Evolutionary conservation across 2,888 invertebrate genomes (phyloP).

Genomic region (Athrips mouffetella): DNA sequence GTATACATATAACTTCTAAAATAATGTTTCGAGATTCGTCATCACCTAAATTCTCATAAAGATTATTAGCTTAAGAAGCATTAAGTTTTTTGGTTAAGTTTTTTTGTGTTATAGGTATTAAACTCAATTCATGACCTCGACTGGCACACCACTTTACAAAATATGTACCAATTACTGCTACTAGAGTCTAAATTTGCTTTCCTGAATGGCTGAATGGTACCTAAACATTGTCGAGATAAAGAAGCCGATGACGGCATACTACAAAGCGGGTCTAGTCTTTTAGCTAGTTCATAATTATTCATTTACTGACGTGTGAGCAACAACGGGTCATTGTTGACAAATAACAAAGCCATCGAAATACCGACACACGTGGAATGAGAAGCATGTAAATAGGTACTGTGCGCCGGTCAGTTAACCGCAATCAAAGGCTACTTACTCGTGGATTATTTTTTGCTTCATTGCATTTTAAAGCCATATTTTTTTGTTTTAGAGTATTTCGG

Average conservation of each 20-base stretch:
- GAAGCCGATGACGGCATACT: constrained; percentile 36
- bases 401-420: constrained; percentile 24
- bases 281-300: constrained; percentile 45
- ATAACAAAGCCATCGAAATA: constrained; percentile 19
- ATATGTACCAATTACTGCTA: too few relatives aligned
- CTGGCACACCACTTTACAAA: constrained; percentile 3
- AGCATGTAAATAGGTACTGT: constrained; percentile 22
- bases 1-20: neutral
- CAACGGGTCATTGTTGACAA: constrained; percentile 46
- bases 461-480: too few relatives aligned
- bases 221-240: constrained; percentile 45
- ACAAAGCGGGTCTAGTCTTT: constrained; percentile 47
- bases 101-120: neutral
- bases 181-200: too few relatives aligned
- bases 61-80: too few relatives aligned
- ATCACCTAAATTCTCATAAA: neutral
- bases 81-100: too few relatives aligned
- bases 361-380: constrained; percentile 20
- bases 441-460: too few relatives aligned
- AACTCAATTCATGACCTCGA: neutral
- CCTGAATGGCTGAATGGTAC: constrained; percentile 43
- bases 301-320: constrained; percentile 42
- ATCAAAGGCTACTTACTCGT: constrained; percentile 20
- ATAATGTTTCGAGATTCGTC: constrained; percentile 5
- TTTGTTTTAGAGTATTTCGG: too few relatives aligned